Evolutionary conservation across 2,888 invertebrate species (phyloP).

Genomic region (Blastobasis adustella): DNA sequence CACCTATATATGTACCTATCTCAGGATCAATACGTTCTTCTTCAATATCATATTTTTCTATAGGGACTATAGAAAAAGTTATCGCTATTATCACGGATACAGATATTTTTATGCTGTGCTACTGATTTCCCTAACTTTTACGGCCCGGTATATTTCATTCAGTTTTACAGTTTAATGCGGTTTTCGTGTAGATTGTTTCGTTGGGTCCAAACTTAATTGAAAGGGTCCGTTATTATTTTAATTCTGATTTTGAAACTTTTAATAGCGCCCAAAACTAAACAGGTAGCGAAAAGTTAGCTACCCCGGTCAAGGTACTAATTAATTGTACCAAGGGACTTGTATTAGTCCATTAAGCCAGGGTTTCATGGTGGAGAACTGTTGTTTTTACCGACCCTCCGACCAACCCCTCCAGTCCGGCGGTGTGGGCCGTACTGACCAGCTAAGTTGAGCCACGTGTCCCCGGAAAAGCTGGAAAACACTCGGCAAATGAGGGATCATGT

Average conservation of each 20-base stretch:
- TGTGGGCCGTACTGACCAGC: conserved; percentile 31
- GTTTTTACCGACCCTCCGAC: conserved; percentile 51
- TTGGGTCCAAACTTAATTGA: conserved; percentile 2
- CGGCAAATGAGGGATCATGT: conserved; percentile 22
- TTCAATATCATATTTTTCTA: no score
- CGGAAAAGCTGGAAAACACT: conserved; percentile 8
- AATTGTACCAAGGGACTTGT: conserved; percentile 51
- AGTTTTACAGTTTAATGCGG: conserved; percentile 17
- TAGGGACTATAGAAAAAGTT: no score
- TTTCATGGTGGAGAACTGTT: conserved; percentile 52
- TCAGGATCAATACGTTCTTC: no score
- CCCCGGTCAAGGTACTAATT: conserved; percentile 53
- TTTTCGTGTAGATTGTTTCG: conserved; percentile 6
- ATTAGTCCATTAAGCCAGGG: conserved; percentile 61
- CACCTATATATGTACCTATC: no score
- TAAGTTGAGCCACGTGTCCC: conserved; percentile 15
- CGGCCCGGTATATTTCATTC: no score
- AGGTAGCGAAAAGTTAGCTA: conserved; percentile 23
- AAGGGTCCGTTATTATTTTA: conserved; percentile 13
- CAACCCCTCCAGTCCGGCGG: conserved; percentile 55
- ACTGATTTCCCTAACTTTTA: no score
- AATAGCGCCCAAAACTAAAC: conserved; percentile 20
- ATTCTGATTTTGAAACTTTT: conserved; percentile 31
- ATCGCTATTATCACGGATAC: no score
- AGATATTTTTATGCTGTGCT: no score